Conservation (phyloP, 2,888 invertebrate genomes). For the Autographa pulchrina region DNA sequence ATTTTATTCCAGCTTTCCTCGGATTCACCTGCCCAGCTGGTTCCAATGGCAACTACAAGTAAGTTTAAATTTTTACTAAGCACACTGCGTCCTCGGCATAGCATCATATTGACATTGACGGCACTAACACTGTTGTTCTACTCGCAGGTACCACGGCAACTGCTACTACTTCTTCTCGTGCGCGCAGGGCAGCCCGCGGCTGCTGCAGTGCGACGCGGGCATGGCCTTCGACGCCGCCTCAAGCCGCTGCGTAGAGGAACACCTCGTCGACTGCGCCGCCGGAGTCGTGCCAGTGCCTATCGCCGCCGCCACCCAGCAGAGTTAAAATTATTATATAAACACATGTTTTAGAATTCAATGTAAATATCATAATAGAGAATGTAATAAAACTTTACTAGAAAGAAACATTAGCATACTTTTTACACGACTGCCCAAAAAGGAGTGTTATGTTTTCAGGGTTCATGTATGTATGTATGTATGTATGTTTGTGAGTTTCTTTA, state of each 20-base stretch:
- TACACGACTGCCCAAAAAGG: too few relatives aligned
- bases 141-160: slow-evolving; percentile 69
- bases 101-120: not conserved
- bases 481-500: too few relatives aligned
- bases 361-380: too few relatives aligned
- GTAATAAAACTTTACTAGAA: too few relatives aligned
- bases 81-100: too few relatives aligned
- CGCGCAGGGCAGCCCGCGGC: slow-evolving; percentile 67
- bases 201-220: slow-evolving; percentile 76
- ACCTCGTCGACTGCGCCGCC: slow-evolving; percentile 52
- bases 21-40: slow-evolving; percentile 72
- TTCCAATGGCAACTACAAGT: slow-evolving; percentile 69
- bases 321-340: too few relatives aligned
- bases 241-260: slow-evolving; percentile 67
- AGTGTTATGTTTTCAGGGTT: too few relatives aligned
- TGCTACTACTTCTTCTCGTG: slow-evolving; percentile 79
- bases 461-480: too few relatives aligned
- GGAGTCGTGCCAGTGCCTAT: not conserved
- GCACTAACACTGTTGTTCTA: slow-evolving; percentile 1
- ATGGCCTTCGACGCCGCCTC: slow-evolving; percentile 70
- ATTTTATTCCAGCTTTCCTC: not conserved
- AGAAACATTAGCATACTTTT: too few relatives aligned
- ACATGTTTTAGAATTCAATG: too few relatives aligned
- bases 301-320: not conserved
- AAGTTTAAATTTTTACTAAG: slow-evolving; percentile 19